A percentile compares a stretch with the other conserved stretches of the same genome.
These are phyloP conservation scores for Harpagifer antarcticus DNA, from an alignment of 2,797 vertebrate species.

Conservation along the genomic window DNA sequence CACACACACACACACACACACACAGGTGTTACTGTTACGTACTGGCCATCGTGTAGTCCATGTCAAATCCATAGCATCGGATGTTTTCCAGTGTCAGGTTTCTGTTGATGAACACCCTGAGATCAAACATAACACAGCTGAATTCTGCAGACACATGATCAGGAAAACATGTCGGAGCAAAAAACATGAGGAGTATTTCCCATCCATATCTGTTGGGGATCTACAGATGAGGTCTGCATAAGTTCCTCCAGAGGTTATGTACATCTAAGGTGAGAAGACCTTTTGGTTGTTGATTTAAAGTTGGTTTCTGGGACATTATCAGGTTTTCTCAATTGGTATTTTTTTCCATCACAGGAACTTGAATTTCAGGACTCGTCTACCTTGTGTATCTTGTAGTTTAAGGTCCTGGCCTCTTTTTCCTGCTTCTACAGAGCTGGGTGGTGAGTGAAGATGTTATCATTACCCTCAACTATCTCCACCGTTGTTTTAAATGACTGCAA, in stretches of 20 bases:
- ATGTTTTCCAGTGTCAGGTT: constrained; percentile 89
- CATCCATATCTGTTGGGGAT: neutral
- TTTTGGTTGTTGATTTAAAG: neutral
- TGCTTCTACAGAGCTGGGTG: constrained; percentile 34
- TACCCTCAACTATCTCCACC: neutral
- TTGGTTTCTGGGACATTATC: neutral
- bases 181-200: neutral
- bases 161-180: neutral
- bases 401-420: neutral
- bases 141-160: neutral
- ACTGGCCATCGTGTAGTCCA: constrained; percentile 92
- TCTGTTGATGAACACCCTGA: constrained; percentile 90
- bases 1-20: neutral
- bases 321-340: neutral
- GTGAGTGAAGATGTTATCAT: constrained; percentile 55
- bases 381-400: neutral
- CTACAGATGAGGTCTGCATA: neutral
- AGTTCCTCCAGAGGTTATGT: neutral
- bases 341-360: neutral
- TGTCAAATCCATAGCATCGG: constrained; percentile 92
- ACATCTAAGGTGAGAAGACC: neutral
- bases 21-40: constrained; percentile 30
- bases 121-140: constrained; percentile 45
- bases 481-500: constrained; percentile 8
- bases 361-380: neutral